phyloP scores from a whole-genome alignment of 2,113 vertebrate species.

The Grus americana region DNA sequence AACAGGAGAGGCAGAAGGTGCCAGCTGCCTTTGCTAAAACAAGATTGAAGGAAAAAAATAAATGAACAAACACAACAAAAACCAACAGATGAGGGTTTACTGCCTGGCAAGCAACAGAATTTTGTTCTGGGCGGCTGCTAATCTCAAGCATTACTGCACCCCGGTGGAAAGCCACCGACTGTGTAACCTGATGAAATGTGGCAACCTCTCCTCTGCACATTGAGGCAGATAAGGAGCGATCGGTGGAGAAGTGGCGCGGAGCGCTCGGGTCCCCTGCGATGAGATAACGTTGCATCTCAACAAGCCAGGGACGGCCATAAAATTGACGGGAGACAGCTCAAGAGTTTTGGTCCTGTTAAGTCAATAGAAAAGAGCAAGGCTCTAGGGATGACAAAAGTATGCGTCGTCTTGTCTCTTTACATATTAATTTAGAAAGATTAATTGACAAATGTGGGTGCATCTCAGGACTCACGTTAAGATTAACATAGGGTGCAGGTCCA shows the following conservation, averaged over 20 bases:
- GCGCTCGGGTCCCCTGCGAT: background rate
- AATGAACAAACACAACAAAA: background rate
- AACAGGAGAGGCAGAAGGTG: background rate
- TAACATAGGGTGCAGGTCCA: background rate
- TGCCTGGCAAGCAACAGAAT: background rate
- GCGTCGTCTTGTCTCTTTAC: background rate
- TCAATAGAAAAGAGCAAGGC: background rate
- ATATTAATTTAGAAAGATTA: background rate
- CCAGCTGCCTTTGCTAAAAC: background rate
- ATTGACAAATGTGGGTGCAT: background rate
- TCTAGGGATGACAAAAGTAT: background rate
- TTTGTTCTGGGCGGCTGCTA: background rate
- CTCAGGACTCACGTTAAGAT: background rate
- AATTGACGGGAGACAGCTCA: background rate
- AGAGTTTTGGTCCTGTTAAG: background rate
- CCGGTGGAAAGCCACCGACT: background rate
- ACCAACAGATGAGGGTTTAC: background rate
- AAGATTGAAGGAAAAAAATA: background rate
- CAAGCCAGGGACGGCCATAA: background rate
- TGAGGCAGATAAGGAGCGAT: background rate
- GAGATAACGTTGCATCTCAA: background rate
- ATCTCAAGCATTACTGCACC: background rate
- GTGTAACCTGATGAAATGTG: background rate
- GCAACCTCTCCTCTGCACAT: background rate
- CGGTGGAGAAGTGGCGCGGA: accelerated